Conservation (phyloP, 2,888 invertebrate genomes). For the Callinectes sapidus region DNA sequence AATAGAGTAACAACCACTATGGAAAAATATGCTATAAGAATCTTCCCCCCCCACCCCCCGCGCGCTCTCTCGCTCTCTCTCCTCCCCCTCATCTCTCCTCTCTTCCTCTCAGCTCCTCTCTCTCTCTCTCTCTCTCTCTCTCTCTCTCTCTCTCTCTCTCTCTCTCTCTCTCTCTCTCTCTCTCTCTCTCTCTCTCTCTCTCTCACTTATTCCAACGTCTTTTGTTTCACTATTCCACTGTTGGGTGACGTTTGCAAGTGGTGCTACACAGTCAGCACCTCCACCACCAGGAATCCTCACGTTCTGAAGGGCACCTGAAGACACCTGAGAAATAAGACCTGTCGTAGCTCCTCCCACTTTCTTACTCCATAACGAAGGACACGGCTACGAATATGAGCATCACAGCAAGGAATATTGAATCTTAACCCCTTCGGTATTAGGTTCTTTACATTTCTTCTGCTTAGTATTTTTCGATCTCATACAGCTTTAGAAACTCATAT, state of each 20-base stretch:
- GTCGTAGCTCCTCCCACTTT: not conserved
- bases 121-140: not conserved
- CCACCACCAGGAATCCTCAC: not conserved
- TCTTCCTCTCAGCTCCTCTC: no score
- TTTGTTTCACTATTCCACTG: not conserved
- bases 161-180: not conserved
- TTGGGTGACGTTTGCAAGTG: not conserved
- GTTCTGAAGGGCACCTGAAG: not conserved
- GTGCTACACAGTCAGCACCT: not conserved
- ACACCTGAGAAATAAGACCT: not conserved
- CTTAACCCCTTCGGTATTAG: no score
- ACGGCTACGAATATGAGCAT: not conserved
- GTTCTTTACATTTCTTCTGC: no score
- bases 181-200: not conserved
- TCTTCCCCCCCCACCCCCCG: not conserved
- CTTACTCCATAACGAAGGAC: not conserved
- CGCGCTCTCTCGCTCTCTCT: not conserved
- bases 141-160: not conserved
- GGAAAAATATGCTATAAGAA: not conserved
- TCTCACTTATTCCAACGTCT: not conserved
- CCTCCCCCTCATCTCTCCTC: not conserved
- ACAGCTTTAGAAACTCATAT: no score
- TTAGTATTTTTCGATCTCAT: no score
- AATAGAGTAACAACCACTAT: not conserved
- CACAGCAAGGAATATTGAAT: not conserved